Conservation (phyloP, 2,797 vertebrate species). For the Orientallactaga sibirica region DNA sequence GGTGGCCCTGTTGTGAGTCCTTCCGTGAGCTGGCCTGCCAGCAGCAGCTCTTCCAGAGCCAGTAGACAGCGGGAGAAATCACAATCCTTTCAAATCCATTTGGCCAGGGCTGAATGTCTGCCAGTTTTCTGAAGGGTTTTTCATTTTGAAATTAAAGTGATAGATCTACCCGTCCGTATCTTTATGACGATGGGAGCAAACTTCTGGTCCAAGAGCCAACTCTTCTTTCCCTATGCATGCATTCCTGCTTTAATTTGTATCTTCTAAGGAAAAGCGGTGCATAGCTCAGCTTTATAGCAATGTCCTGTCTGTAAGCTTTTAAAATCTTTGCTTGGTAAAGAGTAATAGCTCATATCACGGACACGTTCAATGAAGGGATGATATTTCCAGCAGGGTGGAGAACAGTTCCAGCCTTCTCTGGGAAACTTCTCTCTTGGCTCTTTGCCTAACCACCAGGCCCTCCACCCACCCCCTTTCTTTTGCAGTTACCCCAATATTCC, state of each 20-base stretch:
- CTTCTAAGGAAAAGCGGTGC: conserved; percentile 33
- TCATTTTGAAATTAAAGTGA: conserved; percentile 77
- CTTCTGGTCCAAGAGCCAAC: conserved; percentile 51
- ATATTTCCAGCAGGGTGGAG: conserved; percentile 62
- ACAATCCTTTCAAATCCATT: conserved; percentile 66
- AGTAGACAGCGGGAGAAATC: conserved; percentile 57
- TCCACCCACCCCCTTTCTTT: background rate
- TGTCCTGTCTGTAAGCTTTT: background rate
- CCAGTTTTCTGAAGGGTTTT: conserved; percentile 74
- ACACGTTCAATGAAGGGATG: conserved; percentile 51
- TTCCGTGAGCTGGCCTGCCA: conserved; percentile 26
- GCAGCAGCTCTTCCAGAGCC: conserved; percentile 25
- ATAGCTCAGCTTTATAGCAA: conserved; percentile 57
- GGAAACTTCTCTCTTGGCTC: conserved; percentile 74
- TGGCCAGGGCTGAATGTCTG: conserved; percentile 64
- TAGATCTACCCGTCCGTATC: conserved; percentile 69
- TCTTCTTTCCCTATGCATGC: conserved; percentile 61
- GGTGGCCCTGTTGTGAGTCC: background rate
- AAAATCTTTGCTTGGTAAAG: conserved; percentile 39
- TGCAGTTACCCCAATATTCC: conserved; percentile 78
- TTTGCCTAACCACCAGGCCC: conserved; percentile 69
- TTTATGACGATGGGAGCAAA: conserved; percentile 58
- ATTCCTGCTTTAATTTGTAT: conserved; percentile 60
- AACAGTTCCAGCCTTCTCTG: conserved; percentile 69
- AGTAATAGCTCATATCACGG: conserved; percentile 39